Percentiles rank a stretch among this genome's conserved stretches.
Evolutionary conservation across 2,797 vertebrate species (phyloP).

Genomic region (Ceyx erithaca): DNA sequence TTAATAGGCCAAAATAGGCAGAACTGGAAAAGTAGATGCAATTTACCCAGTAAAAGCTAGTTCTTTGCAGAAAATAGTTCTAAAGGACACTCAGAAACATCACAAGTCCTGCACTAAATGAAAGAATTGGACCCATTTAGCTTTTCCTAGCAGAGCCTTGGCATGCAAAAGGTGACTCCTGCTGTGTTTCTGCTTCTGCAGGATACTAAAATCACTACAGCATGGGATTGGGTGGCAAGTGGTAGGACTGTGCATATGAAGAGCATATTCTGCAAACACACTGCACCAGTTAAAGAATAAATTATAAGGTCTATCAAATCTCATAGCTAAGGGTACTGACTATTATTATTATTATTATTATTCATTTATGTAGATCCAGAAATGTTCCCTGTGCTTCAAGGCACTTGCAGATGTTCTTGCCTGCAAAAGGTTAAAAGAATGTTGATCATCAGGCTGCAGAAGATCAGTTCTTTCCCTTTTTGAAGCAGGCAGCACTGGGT

Average conservation of each 20-base stretch:
- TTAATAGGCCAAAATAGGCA: not conserved
- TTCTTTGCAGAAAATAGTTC: not conserved
- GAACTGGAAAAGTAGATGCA: not conserved
- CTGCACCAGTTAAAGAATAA: constrained; percentile 5
- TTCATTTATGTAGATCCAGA: constrained; percentile 33
- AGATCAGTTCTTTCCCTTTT: not conserved
- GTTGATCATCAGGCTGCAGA: not conserved
- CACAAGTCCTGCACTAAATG: not conserved
- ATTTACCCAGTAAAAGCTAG: not conserved
- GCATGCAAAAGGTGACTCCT: not conserved
- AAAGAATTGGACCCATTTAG: not conserved
- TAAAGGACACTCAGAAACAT: not conserved
- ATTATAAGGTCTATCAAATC: constrained; percentile 13
- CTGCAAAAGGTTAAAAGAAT: not conserved
- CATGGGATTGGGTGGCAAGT: not conserved
- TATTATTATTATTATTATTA: not conserved
- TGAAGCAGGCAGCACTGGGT: not conserved
- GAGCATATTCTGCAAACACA: not conserved
- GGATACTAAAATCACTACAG: not conserved
- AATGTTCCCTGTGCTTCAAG: not conserved
- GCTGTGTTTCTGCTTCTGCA: not conserved
- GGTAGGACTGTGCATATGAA: not conserved
- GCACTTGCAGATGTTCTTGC: not conserved
- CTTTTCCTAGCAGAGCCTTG: not conserved
- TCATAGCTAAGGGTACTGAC: not conserved